Conservation (phyloP, 2,113 vertebrate species). For the Coturnix japonica region DNA sequence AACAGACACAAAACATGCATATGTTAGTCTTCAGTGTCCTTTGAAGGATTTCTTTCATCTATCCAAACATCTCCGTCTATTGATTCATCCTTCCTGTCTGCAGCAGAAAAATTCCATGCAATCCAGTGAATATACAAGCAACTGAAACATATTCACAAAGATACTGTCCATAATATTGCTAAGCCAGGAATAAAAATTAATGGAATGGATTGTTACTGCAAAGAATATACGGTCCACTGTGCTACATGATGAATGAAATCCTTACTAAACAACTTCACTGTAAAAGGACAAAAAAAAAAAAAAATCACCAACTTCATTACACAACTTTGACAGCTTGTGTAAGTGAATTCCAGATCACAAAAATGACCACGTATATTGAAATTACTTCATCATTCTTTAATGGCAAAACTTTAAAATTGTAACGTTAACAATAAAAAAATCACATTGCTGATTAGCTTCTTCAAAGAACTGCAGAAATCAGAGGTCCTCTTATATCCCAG, state of each 20-base stretch:
- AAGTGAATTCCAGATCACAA: not conserved
- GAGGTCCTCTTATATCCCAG: not conserved
- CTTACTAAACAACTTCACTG: not conserved
- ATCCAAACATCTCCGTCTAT: not conserved
- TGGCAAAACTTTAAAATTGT: not conserved
- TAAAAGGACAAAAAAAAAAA: not conserved
- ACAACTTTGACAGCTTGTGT: not conserved
- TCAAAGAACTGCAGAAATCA: not conserved
- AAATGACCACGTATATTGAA: not conserved
- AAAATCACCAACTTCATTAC: not conserved
- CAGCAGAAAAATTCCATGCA: not conserved
- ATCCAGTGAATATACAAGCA: not conserved
- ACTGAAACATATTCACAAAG: not conserved
- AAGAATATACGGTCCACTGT: not conserved
- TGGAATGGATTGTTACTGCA: not conserved
- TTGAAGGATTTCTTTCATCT: not conserved
- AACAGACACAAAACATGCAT: not conserved
- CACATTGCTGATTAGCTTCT: not conserved
- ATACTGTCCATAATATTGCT: not conserved
- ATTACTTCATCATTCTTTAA: not conserved
- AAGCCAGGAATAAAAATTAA: not conserved
- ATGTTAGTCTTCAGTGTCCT: not conserved
- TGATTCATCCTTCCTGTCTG: not conserved
- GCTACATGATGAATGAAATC: not conserved
- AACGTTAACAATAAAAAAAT: not conserved